Base-by-base conservation (phyloP, 2,888 invertebrate species). In the Teleogryllus oceanicus region DNA sequence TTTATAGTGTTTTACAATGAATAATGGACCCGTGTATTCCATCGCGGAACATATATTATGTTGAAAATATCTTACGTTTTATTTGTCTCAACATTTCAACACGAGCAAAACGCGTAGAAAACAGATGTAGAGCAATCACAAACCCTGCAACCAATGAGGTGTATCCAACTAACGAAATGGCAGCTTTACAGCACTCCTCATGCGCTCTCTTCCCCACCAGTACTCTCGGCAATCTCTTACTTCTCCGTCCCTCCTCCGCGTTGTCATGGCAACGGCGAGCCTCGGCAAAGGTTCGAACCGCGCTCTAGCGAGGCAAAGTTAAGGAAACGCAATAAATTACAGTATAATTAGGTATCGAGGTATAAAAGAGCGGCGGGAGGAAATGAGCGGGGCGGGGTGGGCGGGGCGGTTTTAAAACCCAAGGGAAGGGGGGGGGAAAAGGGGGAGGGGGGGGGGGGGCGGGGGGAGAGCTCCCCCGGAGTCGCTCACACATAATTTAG, bases 401-500 rank as follows among this genome's bases (percentile, higher is more conserved):
- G 62, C 4, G 16, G 0, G 4, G n/a, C 62, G 62, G 62, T 62
- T 62, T 62, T 62, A 62, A 62, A 62, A 62, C 16, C n/a, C 62
- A 62, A 13, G 24, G 16, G 24, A 24, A 16, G 78, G 78, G 21
- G 21, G 78, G 78, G 21, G 1, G 50, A 20, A 51, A n/a, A n/a
- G 37, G 37, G 12, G 3, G n/a, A 2, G 12, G 49, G 77, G 12
- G 77, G 20, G 13, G 21, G 21, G 76, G 8, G 8, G 8, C 50
- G 21, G 1, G 77, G 12, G 49, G 49, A 11, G n/a, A 49, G 49
- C 37, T 77, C 49, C 50, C n/a, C 20, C 49, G 77, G 18, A 77
- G 78, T 49, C 62, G 78, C 78, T 50, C 50, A 78, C 78, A 78
- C 80, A 81, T 82, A 82, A 82, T 82, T 82, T 82, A 80, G 79